Evolutionary conservation across 1,140 invertebrate species (phyloP).

Genomic region (Plodia interpunctella): DNA sequence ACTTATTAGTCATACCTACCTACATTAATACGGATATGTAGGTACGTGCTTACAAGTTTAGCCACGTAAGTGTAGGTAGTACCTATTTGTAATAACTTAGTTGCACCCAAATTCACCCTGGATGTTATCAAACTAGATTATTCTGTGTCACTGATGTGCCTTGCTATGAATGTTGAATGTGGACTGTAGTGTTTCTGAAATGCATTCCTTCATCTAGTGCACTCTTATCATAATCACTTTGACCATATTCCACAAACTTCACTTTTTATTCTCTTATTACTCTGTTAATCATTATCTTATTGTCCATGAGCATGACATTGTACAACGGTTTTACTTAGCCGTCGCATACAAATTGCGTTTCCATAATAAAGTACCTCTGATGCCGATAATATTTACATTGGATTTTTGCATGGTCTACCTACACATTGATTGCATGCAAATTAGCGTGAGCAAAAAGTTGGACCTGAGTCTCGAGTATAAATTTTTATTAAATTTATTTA

Average conservation of each 20-base stretch:
- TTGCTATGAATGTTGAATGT: conserved; percentile 55
- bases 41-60: too few relatives aligned
- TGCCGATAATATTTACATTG: background rate
- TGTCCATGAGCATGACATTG: conserved; percentile 9
- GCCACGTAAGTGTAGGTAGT: too few relatives aligned
- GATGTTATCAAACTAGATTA: conserved; percentile 11
- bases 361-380: background rate
- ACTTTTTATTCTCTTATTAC: conserved; percentile 9
- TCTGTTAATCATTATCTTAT: background rate
- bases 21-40: too few relatives aligned
- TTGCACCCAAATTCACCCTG: conserved; percentile 14
- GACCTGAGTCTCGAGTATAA: background rate
- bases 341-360: conserved; percentile 8
- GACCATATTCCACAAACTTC: conserved; percentile 9
- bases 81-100: background rate
- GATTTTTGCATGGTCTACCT: conserved; percentile 11
- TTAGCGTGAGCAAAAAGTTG: background rate
- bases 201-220: conserved; percentile 44
- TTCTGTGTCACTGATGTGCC: conserved; percentile 31
- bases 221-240: conserved; percentile 29
- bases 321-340: conserved; percentile 1
- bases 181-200: conserved; percentile 61
- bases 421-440: conserved; percentile 7
- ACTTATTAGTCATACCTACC: too few relatives aligned
- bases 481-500: background rate